Percentiles rank a stretch among this genome's conserved stretches.
Evolutionary conservation across 1,140 invertebrate species (phyloP).

Genomic region (Drosophila quadrilineata): DNA sequence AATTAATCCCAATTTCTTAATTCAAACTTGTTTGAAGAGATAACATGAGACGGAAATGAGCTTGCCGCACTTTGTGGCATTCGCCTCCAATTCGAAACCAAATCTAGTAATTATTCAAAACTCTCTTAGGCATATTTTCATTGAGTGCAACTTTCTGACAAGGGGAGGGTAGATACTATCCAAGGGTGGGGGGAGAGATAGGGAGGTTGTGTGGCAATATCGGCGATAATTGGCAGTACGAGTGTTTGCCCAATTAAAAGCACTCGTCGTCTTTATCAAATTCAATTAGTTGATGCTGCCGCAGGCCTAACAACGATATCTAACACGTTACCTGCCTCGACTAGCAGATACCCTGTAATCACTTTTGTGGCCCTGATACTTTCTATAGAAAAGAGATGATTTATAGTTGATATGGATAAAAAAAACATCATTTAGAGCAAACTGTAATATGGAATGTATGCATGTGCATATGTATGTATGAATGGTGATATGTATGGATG

Average conservation of each 20-base stretch:
- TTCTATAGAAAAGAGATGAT: background rate
- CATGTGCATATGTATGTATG: no score
- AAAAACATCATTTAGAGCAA: no score
- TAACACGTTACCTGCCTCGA: background rate
- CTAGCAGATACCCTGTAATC: background rate
- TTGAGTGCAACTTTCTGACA: no score
- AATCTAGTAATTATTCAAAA: no score
- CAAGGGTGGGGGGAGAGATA: background rate
- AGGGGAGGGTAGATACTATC: background rate
- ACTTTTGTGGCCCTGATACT: background rate
- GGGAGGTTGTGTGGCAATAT: slow-evolving; percentile 21
- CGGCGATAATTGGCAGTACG: slow-evolving; percentile 51
- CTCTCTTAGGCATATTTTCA: slow-evolving; percentile 27
- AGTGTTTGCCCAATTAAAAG: slow-evolving; percentile 61
- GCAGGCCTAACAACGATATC: background rate
- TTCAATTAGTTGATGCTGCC: slow-evolving; percentile 53
- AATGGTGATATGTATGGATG: no score
- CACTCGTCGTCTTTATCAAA: slow-evolving; percentile 58
- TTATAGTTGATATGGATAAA: no score
- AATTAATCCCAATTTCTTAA: no score
- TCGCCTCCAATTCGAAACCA: slow-evolving; percentile 3
- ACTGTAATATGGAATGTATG: no score
- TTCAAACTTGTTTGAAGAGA: no score
- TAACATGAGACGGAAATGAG: slow-evolving; percentile 32
- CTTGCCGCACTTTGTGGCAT: slow-evolving; percentile 30